Conservation (phyloP, 2,113 vertebrate species). For the Upupa epops region DNA sequence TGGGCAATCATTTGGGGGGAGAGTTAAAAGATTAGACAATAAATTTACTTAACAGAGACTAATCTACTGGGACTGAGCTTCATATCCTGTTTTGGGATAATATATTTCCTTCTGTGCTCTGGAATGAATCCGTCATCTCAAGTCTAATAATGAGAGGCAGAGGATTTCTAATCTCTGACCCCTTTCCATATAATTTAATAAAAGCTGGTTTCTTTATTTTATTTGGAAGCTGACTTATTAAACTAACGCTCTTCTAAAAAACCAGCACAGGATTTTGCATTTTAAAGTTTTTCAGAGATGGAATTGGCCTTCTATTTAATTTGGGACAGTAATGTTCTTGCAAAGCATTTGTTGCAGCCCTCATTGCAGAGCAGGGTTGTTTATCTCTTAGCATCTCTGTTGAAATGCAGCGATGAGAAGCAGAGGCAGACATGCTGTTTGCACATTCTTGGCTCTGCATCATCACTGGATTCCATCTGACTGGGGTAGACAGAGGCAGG, state of each 20-base stretch:
- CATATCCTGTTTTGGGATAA: constrained; percentile 86
- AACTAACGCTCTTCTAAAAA: constrained; percentile 29
- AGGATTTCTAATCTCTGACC: constrained; percentile 83
- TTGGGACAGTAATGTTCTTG: background rate
- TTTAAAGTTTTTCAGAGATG: background rate
- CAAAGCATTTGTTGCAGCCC: background rate
- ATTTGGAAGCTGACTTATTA: constrained; percentile 63
- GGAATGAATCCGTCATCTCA: constrained; percentile 82
- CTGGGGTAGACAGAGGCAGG: constrained; percentile 19
- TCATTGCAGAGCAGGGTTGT: background rate
- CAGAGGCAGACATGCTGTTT: constrained; percentile 17
- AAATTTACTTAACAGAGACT: constrained; percentile 82
- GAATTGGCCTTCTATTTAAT: background rate
- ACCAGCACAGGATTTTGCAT: background rate
- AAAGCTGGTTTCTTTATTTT: constrained; percentile 73
- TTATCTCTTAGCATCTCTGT: constrained; percentile 18
- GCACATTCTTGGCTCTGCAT: constrained; percentile 20
- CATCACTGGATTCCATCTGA: background rate
- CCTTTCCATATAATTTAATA: constrained; percentile 77
- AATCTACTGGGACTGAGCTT: constrained; percentile 79
- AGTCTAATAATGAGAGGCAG: constrained; percentile 82
- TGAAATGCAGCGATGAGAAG: constrained; percentile 19
- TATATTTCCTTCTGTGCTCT: constrained; percentile 82
- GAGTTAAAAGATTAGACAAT: constrained; percentile 81
- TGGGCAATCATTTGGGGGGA: constrained; percentile 67